Conservation (phyloP, 2,113 vertebrate genomes). For the Erythrocebus patas region DNA sequence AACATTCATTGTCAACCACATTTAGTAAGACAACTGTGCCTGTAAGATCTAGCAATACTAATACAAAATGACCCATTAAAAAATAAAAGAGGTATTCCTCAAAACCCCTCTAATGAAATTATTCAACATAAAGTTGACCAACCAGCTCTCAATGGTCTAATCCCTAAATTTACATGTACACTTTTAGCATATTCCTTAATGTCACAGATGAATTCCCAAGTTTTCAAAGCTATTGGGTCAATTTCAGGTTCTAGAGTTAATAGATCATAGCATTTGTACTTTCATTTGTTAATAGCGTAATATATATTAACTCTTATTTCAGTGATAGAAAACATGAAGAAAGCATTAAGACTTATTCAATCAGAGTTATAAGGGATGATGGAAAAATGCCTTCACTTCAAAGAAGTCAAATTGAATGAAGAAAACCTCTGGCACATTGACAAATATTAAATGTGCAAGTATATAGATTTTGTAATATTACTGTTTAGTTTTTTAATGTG, state of each 20-base stretch:
- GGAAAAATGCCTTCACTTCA: not conserved
- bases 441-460: not conserved
- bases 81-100: not conserved
- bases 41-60: not conserved
- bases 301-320: conserved; percentile 59
- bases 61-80: not conserved
- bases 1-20: not conserved
- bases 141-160: not conserved
- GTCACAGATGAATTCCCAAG: not conserved
- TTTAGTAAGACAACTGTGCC: not conserved
- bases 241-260: not conserved
- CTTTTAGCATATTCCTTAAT: not conserved
- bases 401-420: conserved; percentile 18
- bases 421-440: not conserved
- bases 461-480: not conserved
- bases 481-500: not conserved
- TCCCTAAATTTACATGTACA: not conserved
- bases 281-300: not conserved
- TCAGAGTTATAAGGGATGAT: conserved; percentile 78
- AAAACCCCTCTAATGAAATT: not conserved
- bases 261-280: not conserved
- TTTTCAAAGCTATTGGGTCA: not conserved
- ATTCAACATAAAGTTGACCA: not conserved
- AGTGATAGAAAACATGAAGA: conserved; percentile 88
- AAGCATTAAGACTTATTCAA: conserved; percentile 83